Base-by-base conservation (phyloP, 2,888 invertebrate species). In the Pandemis cinnamomeana region DNA sequence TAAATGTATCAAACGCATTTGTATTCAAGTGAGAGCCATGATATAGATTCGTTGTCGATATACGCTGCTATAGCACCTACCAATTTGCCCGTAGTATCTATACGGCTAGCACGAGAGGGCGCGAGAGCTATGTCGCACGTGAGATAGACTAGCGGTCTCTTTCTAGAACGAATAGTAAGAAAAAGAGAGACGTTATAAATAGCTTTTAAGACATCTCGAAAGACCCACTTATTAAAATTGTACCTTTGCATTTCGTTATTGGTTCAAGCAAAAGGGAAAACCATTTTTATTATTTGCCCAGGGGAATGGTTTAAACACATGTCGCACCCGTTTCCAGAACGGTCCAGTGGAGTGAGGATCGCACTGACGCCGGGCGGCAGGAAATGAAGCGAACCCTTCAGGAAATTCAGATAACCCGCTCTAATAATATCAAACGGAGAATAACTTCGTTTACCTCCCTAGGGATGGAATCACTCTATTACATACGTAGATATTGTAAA, bases 311-410 rank as follows among this genome's bases (percentile, higher is more conserved):
- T 27, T 66, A 36, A 51, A 51, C 66, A 66, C 63, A 63, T 63
- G 66, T 66, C 66, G 7, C 27, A 46, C 46, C 63, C 44, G 46
- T 11, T 46, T 63, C 44, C 11, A 63, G 20, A 44, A 63, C 46
- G 63, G 46, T 20, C 46, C 46, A n/a, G 63, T 15, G 36, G 51
- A 51, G 36, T 13, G 5, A 20, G 41, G 66, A 13, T 20, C 48
- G 53, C 67, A n/a, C 62, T 55, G 53, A 46, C 68, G 27, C 15
- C 46, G 69, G 42, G 51, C 55, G 15, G 62, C 72, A 64, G 88
- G 88, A 87, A 88, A 88, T 87, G 84, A 88, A 82, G 78, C 77
- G 83, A 79, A 77, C 80, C 81, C 81, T 80, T 77, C 80, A 82
- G 79, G 81, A 82, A 80, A 53, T 70, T 69, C 69, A 58, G 69